Evolutionary conservation across 2,113 vertebrate species (phyloP), one percentile per base, ranked within the genome.

Genomic region (Brachyistius frenatus): DNA sequence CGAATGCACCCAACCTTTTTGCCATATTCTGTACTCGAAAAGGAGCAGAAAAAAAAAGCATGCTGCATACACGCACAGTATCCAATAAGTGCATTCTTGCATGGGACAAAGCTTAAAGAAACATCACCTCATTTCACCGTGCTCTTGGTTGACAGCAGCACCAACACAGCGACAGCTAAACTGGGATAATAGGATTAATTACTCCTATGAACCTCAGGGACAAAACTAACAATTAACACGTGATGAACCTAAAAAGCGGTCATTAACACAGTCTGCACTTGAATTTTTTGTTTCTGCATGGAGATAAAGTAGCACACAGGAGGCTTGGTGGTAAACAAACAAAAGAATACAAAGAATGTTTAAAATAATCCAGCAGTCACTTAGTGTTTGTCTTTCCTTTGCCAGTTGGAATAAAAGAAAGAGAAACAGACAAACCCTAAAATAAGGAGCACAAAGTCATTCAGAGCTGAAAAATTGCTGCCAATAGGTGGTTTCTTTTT

Each of bases 131-230:
- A n/a, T 62, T 78, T 66, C 58, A 63, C 35, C 46, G 8, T 70
- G 78, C 80, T 80, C 69, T 82, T 49, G 54, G 70, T 73, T 72
- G 76, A 83, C 81, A 69, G 68, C 67, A 33, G 78, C 66, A 81
- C 60, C 35, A 76, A 66, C 71, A 72, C 46, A 74, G 57, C 52
- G 63, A 68, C 81, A 81, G 82, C 74, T 83, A 75, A 85, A 69
- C 64, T 66, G 52, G 65, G 69, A 76, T 83, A 77, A 87, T 76
- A 84, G 75, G 81, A 84, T 86, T 83, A 83, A 75, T 74, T 57
- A 64, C 72, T 83, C 9, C 37, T 15, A 64, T 3, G 60, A 76
- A 83, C 56, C 72, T 53, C 30, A 31, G 23, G 68, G 69, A 66
- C 53, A 63, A 75, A 71, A 49, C 31, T 61, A 54, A 37, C 49